These are phyloP conservation scores for Hipposideros larvatus DNA, from an alignment of 2,797 vertebrate genomes.

Conservation along the genomic window DNA sequence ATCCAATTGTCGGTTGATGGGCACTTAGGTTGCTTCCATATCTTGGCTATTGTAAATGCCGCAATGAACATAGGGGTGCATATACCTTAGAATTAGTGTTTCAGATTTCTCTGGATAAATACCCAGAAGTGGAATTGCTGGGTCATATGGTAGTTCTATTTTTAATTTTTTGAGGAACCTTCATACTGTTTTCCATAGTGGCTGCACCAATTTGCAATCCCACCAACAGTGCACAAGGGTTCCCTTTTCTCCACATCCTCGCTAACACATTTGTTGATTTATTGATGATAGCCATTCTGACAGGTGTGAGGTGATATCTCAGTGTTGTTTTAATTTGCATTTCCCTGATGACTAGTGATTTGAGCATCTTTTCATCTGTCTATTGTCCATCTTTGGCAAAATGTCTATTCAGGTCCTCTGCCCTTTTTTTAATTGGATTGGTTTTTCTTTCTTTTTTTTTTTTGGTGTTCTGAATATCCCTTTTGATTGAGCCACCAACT, in stretches of 20 bases:
- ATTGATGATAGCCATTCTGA: not conserved
- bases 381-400: not conserved
- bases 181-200: not conserved
- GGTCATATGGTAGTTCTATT: not conserved
- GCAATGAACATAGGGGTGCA: not conserved
- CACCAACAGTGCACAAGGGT: too few relatives aligned
- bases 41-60: not conserved
- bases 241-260: not conserved
- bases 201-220: not conserved
- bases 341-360: not conserved
- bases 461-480: not conserved
- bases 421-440: not conserved
- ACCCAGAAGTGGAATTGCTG: not conserved
- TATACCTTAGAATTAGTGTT: not conserved
- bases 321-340: not conserved
- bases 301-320: not conserved
- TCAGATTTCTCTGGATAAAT: not conserved
- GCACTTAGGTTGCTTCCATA: not conserved
- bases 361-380: not conserved
- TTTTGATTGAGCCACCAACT: not conserved
- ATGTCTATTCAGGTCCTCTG: not conserved
- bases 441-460: not conserved
- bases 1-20: not conserved
- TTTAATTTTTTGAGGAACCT: not conserved
- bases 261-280: not conserved